Base-by-base conservation (phyloP, 2,888 invertebrate species). In the Xanthia togata region DNA sequence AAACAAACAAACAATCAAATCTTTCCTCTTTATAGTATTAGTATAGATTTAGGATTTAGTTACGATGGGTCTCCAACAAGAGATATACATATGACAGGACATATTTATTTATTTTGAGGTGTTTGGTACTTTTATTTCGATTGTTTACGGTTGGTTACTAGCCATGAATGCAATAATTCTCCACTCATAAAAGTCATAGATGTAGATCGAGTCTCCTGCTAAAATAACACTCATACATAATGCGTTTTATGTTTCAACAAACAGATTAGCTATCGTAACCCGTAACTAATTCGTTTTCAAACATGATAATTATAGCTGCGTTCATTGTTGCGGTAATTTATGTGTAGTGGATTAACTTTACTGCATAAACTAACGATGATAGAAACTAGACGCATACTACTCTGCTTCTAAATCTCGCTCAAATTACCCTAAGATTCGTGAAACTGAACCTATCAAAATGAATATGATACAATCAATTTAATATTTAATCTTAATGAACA, bases 261-360 rank as follows among this genome's bases (percentile, higher is more conserved):
- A 74, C 41, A 53, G 57, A 59, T 78, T 76, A 53, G 12, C 65
- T 78, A 74, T 74, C 81, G 23, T n/a, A n/a, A n/a, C n/a, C 44
- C 26, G 35, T 44, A 31, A 44, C 75, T 53, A 65, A 78, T 74
- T 26, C 41, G 11, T 53, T 64, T 65, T 17, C 26, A 35, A 59
- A 44, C 64, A 64, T 35, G 50, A 59, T 74, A 53, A 80, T 79
- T 68, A 23, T 73, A 44, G 9, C 26, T 73, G 4, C 14, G n/a
- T 55, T 44, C 60, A 62, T 26, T 79, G 35, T 71, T 47, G 31
- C 53, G 17, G 23, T 71, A 53, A 53, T 38, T 14, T 31, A 60
- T 20, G 41, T 55, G 35, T 50, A 20, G n/a, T 38, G 55, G 35
- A 26, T 26, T 68, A 47, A 1, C 47, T 35, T n/a, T 47, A 20